Evolutionary conservation across 1,140 invertebrate genomes (phyloP).

Genomic region (Leptinotarsa defecta): DNA sequence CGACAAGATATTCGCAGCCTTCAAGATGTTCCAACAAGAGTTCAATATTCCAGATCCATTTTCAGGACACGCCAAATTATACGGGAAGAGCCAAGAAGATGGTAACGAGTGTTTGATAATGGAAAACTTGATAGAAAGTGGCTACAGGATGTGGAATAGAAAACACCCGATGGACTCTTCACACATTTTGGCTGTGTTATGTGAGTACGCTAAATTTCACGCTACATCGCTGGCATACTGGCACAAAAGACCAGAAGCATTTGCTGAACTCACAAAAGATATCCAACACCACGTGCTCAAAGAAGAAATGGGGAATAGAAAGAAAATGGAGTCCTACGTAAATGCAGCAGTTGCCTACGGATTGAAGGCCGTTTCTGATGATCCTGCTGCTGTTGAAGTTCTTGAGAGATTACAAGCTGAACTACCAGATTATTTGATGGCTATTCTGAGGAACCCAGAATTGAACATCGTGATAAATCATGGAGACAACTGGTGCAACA

Average conservation of each 20-base stretch:
- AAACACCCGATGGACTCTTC: constrained; percentile 56
- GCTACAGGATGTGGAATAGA: constrained; percentile 59
- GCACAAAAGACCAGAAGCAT: constrained; percentile 51
- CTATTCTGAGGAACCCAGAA: constrained; percentile 26
- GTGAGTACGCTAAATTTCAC: constrained; percentile 62
- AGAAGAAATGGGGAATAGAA: not conserved
- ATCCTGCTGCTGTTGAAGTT: constrained; percentile 22
- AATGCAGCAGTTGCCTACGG: constrained; percentile 25
- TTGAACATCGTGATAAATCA: constrained; percentile 55
- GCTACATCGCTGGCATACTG: constrained; percentile 60
- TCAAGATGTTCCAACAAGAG: constrained; percentile 35
- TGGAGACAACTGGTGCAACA: constrained; percentile 63
- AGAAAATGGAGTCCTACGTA: constrained; percentile 45
- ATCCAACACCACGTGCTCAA: constrained; percentile 43
- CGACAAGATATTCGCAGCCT: constrained; percentile 32
- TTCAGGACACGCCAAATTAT: constrained; percentile 50
- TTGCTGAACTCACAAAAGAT: constrained; percentile 40
- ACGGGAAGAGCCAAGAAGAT: constrained; percentile 49
- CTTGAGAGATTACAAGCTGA: not conserved
- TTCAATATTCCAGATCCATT: constrained; percentile 38
- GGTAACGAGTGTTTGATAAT: constrained; percentile 52
- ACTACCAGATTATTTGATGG: not conserved
- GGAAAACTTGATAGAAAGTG: constrained; percentile 35
- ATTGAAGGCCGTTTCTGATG: constrained; percentile 27
- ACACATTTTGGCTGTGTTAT: constrained; percentile 57